Conservation (phyloP, 2,888 invertebrate genomes). For the Agriopis aurantiaria region DNA sequence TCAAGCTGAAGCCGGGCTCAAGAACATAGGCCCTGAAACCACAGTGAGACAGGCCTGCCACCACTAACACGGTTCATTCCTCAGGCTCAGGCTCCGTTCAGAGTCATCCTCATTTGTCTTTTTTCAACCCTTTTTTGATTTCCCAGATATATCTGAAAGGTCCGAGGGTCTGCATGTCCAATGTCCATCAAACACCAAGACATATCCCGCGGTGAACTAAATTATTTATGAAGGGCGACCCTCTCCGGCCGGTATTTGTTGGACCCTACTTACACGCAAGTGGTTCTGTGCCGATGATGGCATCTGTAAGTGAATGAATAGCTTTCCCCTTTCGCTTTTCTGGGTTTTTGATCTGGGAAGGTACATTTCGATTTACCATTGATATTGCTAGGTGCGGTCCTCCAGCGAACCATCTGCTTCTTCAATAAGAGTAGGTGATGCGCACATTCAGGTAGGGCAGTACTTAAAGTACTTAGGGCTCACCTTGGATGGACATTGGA, state of each 20-base stretch:
- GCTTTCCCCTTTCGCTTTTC: not conserved
- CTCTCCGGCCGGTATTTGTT: constrained; percentile 5
- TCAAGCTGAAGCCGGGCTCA: too few relatives aligned
- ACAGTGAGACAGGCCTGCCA: too few relatives aligned
- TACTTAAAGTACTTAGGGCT: too few relatives aligned
- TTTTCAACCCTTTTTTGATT: constrained; percentile 5
- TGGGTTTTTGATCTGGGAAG: constrained; percentile 1
- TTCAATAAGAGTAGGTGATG: too few relatives aligned
- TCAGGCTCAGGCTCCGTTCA: too few relatives aligned
- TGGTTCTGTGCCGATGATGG: constrained; percentile 20
- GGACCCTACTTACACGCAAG: constrained; percentile 20
- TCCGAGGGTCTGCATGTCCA: not conserved
- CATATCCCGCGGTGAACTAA: constrained; percentile 14
- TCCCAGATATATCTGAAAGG: constrained; percentile 5
- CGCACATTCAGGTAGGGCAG: too few relatives aligned
- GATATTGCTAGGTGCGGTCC: too few relatives aligned
- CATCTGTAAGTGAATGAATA: constrained; percentile 23
- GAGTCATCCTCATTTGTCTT: not conserved
- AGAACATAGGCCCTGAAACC: too few relatives aligned
- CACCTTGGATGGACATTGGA: too few relatives aligned
- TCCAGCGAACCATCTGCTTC: too few relatives aligned
- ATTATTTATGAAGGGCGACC: constrained; percentile 25
- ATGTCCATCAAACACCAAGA: constrained; percentile 20
- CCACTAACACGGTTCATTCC: too few relatives aligned
- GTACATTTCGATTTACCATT: not conserved